Evolutionary conservation across 2,888 invertebrate genomes (phyloP), one percentile per base, ranked within the genome.

Genomic region (Gymnocheta viridis): DNA sequence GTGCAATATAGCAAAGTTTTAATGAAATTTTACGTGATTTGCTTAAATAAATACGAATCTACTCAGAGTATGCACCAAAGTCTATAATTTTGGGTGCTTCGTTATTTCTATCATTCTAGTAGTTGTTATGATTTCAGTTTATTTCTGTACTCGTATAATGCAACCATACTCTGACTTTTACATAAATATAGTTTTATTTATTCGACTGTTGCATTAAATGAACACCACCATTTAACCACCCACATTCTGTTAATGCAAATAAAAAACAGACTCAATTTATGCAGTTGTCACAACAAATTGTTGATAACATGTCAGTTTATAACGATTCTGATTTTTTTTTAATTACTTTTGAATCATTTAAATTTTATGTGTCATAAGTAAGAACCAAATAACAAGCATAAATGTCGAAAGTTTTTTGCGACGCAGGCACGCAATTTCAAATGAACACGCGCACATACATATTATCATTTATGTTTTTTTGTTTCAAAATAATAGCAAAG

Each of bases 1-100:
- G 56, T 56, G 56, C 32, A 9, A 56, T 67, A 77, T 76, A 66
- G 62, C 72, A 74, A 85, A 83, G 58, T 82, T 85, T 83, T 85
- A 81, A 85, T 78, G 77, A 78, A 83, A 83, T 77, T 85, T 69
- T 77, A 70, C 78, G 85, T 85, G 82, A 79, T 85, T 82, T 82
- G 69, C 60, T 74, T 79, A 76, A 79, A 85, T 79, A 82, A 82
- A 66, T 64, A 56, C 44, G 22, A 72, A n/a, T 38, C 10, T 54
- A 54, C 44, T 27, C 35, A 14, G 22, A n/a, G 67, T 5, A 27
- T 29, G 9, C 12, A 22, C 3, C 29, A 29, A 41, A 41, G 19
- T 56, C 19, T 51, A 38, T 35, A 44, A 19, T 66, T 73, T 27
- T 41, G 24, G 10, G 10, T n/a, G 17, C 62, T 58, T 80, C 27